Evolutionary conservation across 2,888 invertebrate genomes (phyloP), one percentile per base, ranked within the genome.

Genomic region (Cryptophagus acutangulus): DNA sequence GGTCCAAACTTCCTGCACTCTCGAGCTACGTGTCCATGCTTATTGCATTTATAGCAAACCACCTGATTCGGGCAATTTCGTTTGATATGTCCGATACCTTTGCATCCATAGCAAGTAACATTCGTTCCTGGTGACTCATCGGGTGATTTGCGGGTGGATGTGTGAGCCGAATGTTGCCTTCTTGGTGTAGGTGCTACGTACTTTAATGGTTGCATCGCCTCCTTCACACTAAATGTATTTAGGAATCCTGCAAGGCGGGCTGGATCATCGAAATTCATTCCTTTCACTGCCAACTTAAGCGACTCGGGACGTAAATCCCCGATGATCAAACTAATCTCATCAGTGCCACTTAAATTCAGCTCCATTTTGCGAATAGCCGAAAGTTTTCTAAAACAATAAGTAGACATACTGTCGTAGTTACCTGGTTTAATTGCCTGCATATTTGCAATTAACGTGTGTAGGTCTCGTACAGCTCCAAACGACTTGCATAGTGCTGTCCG

Each of bases 291-390:
- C n/a, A 26, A 26, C 12, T 26, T 26, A 4, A 26, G 12, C 4
- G n/a, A 3, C 5, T n/a, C 10, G 10, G 3, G 3, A 3, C 26
- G 10, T 3, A 26, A 6, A 26, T 26, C 26, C 3, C 26, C 26
- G n/a, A 31, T 12, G 3, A 31, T 31, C 14, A 31, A 10, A 16
- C 31, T 31, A 14, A 31, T 12, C 15, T 31, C 17, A n/a, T 31
- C 17, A 3, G n/a, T 3, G 3, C 31, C 15, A 3, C 9, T 10
- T 16, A 14, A 16, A 5, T 31, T 16, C 8, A 17, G 14, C 9
- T 14, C 14, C 12, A 31, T 14, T 5, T 31, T 31, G n/a, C 15
- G 16, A 31, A 31, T 31, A 5, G 17, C 31, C 9, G 15, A 10
- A 13, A 31, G 9, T 31, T 31, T 31, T 14, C 31, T 9, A 16